Conservation (phyloP, 2,888 invertebrate species). For the Punctoribates punctum region DNA sequence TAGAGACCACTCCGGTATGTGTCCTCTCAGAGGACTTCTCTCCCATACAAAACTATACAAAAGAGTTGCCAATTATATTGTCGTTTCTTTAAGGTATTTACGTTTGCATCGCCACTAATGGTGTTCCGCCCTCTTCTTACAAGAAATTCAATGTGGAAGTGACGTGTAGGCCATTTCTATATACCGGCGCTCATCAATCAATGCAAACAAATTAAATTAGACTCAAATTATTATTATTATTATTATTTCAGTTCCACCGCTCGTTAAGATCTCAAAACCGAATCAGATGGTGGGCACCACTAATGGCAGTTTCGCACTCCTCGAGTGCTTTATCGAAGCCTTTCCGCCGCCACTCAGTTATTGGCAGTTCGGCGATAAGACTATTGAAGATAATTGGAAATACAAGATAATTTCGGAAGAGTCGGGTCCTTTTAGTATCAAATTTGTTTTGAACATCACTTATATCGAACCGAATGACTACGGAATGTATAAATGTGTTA, state of each 20-base stretch:
- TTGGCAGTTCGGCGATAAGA: slow-evolving; percentile 73
- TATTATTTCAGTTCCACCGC: slow-evolving; percentile 69
- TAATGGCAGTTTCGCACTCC: slow-evolving; percentile 64
- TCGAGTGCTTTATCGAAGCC: slow-evolving; percentile 74
- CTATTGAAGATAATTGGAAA: slow-evolving; percentile 66
- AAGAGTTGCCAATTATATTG: too few species aligned
- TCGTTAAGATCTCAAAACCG: slow-evolving; percentile 65
- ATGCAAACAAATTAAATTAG: not conserved
- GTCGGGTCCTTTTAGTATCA: slow-evolving; percentile 55
- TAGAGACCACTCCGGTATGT: slow-evolving; percentile 66
- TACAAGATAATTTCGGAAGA: slow-evolving; percentile 53
- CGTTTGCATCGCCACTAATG: slow-evolving; percentile 76
- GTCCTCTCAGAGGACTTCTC: not conserved
- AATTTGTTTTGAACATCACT: slow-evolving; percentile 73
- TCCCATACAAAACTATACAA: slow-evolving; percentile 58
- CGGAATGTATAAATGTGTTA: slow-evolving; percentile 75
- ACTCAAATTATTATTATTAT: not conserved
- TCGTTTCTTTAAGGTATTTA: slow-evolving; percentile 64
- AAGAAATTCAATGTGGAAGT: slow-evolving; percentile 80
- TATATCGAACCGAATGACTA: slow-evolving; percentile 66
- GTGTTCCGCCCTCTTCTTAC: slow-evolving; percentile 74
- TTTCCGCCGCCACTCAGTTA: slow-evolving; percentile 79
- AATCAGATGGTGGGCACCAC: slow-evolving; percentile 70
- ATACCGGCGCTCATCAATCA: slow-evolving; percentile 24
- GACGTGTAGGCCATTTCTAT: slow-evolving; percentile 63